Evolutionary conservation across 2,797 vertebrate genomes (phyloP).

Genomic region (Mus caroli): DNA sequence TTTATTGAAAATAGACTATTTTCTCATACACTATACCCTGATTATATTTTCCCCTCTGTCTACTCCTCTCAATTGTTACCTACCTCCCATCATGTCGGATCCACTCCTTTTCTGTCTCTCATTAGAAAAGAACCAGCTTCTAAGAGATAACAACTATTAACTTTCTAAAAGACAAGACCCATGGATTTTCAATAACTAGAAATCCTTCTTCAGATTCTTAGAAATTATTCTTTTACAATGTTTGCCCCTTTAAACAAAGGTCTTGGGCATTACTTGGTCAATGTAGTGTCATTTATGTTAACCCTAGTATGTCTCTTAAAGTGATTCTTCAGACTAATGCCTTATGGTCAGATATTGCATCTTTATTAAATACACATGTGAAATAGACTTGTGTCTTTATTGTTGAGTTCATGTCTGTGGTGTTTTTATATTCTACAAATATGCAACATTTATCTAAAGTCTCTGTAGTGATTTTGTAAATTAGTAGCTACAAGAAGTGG

Average conservation of each 20-base stretch:
- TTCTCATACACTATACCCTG: background rate
- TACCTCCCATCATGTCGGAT: too few relatives aligned
- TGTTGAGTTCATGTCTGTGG: constrained; percentile 93
- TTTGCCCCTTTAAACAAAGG: constrained; percentile 89
- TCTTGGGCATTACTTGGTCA: constrained; percentile 94
- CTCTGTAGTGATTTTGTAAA: constrained; percentile 83
- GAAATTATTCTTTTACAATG: constrained; percentile 91
- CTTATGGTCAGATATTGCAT: constrained; percentile 87
- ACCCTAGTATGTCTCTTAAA: constrained; percentile 88
- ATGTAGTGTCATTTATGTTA: constrained; percentile 89
- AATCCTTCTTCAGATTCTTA: background rate
- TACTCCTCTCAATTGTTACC: too few relatives aligned
- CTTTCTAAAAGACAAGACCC: background rate
- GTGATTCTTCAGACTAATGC: constrained; percentile 89
- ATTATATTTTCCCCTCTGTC: background rate
- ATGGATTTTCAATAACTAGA: constrained; percentile 2
- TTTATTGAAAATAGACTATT: background rate
- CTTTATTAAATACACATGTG: constrained; percentile 82
- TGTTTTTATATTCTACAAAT: constrained; percentile 97
- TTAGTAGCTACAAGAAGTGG: constrained; percentile 84
- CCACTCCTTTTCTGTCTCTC: background rate
- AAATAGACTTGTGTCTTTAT: constrained; percentile 5
- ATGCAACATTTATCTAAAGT: constrained; percentile 92
- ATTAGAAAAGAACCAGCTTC: background rate
- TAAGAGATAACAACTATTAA: background rate